Base-by-base conservation (phyloP, 2,113 vertebrate genomes). In the Hepsetus odoe region DNA sequence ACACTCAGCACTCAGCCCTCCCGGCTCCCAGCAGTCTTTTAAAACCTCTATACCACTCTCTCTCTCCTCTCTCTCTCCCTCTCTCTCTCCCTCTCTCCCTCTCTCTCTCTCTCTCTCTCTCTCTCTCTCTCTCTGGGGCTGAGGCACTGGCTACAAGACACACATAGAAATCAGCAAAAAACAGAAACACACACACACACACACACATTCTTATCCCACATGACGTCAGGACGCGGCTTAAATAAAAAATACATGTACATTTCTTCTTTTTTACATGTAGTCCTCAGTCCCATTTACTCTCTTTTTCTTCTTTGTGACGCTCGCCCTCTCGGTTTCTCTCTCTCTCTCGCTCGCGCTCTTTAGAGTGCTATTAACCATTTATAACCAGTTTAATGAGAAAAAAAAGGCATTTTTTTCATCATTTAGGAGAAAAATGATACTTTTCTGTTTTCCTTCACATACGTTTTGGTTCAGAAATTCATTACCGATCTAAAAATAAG, bases 1-100 rank as follows among this genome's bases (percentile, higher is more conserved):
- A 87, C 79, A 91, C 91, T 94, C 92, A 90, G 90, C 90, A 93
- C 94, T 90, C 92, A 92, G 89, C 92, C 93, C 93, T 90, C 90
- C 94, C 92, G 94, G 92, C 93, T 93, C 24, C 24, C 24, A 7
- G n/a, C 20, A 93, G 90, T 90, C 89, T 94, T 87, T 87, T 91
- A 87, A 86, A 89, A 91, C 88, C 88, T 90, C 84, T 30, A 62
- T 32, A 58, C 51, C 28, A 53, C 44, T 20, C 66, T 77, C 5
- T 1, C 5, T 59, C 65, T 42, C 56, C 85, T 88, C 88, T 86
- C 88, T 88, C 83, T n/a, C 86, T 81, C 84, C 73, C 55, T 79
- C 86, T 77, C 55, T 58, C 85, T 82, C 84, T 78, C n/a, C 51
- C 28, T 46, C 40, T 24, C 64, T 76, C 2, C 8, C 5, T 59